Evolutionary conservation across 2,888 invertebrate genomes (phyloP).

Genomic region (Embidobia sp.): DNA sequence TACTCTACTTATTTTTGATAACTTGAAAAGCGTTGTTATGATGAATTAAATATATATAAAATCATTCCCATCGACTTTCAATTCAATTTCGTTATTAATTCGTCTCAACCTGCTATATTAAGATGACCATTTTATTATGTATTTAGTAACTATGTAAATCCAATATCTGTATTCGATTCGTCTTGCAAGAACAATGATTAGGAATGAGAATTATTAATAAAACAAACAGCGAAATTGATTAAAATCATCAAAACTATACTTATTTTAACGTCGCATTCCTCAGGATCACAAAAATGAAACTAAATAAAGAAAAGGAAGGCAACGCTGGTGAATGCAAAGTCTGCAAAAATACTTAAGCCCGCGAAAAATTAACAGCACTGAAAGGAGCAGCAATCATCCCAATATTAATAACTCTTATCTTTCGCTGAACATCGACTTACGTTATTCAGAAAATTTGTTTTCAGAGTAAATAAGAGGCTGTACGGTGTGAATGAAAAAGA

Average conservation of each 20-base stretch:
- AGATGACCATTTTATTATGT: neutral
- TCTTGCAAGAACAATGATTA: too few relatives aligned
- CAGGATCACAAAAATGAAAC: too few relatives aligned
- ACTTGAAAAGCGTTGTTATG: neutral
- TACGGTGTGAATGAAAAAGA: constrained; percentile 60
- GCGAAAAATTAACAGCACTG: constrained; percentile 14
- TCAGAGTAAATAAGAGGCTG: constrained; percentile 61
- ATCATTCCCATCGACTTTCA: neutral
- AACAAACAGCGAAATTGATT: too few relatives aligned
- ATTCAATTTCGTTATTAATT: constrained; percentile 10
- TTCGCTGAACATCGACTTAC: constrained; percentile 21
- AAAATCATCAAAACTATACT: too few relatives aligned
- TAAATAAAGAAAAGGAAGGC: too few relatives aligned
- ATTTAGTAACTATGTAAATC: too few relatives aligned
- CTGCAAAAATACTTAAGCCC: constrained; percentile 13
- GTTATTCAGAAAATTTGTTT: constrained; percentile 61
- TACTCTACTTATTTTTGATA: neutral
- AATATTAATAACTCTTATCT: constrained; percentile 37
- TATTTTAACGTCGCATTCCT: too few relatives aligned
- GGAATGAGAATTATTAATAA: too few relatives aligned
- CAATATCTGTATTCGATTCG: too few relatives aligned
- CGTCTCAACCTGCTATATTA: neutral
- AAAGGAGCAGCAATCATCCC: constrained; percentile 12
- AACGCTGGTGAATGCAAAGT: too few relatives aligned
- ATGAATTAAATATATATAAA: neutral